Evolutionary conservation across 2,888 invertebrate species (phyloP), one percentile per base, ranked within the genome.

Genomic region (Aspidiotus destructor): DNA sequence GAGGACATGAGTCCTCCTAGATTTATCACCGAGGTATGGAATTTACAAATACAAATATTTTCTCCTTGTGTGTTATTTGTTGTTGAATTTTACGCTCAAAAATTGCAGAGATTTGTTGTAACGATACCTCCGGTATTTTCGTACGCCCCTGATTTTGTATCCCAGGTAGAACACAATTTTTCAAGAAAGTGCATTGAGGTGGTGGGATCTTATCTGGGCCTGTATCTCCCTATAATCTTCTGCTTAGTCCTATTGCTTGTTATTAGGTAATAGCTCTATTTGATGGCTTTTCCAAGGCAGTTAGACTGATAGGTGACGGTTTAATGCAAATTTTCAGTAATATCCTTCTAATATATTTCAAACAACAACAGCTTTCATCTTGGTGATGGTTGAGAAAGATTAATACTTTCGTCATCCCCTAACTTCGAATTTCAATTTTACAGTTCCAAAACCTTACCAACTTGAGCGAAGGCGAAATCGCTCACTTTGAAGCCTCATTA

Each of bases 401-500:
- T 1, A 28, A 28, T 28, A 28, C 28, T 5, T 28, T 28, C 28
- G 28, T 28, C 28, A 28, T 28, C 28, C 28, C 1, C 28, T 28
- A 28, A 28, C 5, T 28, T 48, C 6, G 48, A 48, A 48, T 54
- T 63, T 63, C 13, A 44, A 17, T 28, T 28, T 28, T 73, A 16
- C 72, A 91, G 76, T 92, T 92, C 78, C 84, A 88, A 73, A 86
- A 91, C 73, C 82, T 93, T 70, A 80, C 83, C 10, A 91, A 92
- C 74, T 82, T 98, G 62, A 88, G 87, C 54, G 98, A 98, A 80
- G 95, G 95, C 69, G 94, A 98, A 79, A 88, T 95, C 73, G 96
- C 96, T 73, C 97, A 98, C 78, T 97, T 96, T 78, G 98, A 99
- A 80, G 97, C 96, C 52, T 92, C 92, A 62, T 83, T 99, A 8